These are phyloP conservation scores for Achatina immaculata DNA, from an alignment of 1,140 invertebrate genomes.

Conservation along the genomic window DNA sequence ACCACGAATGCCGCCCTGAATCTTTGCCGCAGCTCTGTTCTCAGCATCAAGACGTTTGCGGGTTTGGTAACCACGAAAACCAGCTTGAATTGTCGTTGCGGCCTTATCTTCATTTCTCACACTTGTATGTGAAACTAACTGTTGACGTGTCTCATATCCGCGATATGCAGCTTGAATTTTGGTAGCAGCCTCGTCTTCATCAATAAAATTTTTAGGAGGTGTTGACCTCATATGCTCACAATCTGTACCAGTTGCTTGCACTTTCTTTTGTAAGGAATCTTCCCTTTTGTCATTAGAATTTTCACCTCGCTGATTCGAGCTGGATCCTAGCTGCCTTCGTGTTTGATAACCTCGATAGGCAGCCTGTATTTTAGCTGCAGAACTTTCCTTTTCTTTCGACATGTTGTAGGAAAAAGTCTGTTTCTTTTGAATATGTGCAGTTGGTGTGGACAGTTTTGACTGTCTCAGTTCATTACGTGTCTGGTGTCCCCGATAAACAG, in stretches of 20 bases:
- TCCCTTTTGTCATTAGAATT: too few relatives aligned
- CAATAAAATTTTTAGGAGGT: background rate
- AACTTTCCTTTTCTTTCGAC: background rate
- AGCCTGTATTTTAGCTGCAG: constrained; percentile 23
- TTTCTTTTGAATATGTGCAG: background rate
- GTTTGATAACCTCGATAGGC: background rate
- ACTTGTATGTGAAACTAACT: background rate
- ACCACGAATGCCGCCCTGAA: constrained; percentile 82
- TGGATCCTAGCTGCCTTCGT: background rate
- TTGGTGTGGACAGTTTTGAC: background rate
- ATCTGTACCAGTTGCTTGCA: too few relatives aligned
- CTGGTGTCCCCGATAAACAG: constrained; percentile 37
- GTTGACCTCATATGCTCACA: background rate
- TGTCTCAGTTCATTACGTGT: background rate
- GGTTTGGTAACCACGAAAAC: background rate
- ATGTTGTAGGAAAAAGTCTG: background rate
- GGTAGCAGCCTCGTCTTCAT: constrained; percentile 74
- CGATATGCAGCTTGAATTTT: constrained; percentile 77
- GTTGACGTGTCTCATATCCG: constrained; percentile 50
- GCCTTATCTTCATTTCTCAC: background rate
- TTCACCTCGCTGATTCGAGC: background rate
- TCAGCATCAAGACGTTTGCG: constrained; percentile 1
- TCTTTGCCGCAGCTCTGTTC: constrained; percentile 78
- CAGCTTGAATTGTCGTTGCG: background rate
- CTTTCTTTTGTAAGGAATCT: too few relatives aligned